These are phyloP conservation scores for Endomychus coccineus DNA, from an alignment of 2,888 invertebrate species.

Conservation along the genomic window DNA sequence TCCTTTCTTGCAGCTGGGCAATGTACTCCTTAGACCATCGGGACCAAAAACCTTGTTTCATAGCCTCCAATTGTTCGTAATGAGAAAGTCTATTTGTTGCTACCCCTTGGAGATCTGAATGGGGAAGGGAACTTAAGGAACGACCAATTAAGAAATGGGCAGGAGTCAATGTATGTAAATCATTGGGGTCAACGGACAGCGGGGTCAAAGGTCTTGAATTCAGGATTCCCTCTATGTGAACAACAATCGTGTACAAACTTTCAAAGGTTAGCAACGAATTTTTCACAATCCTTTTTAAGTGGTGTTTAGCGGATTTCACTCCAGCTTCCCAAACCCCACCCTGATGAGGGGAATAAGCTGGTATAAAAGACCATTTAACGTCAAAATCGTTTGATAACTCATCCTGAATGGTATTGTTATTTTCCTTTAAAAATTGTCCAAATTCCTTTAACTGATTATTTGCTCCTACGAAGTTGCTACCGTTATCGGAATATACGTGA, in stretches of 20 bases:
- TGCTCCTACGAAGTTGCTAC: constrained; percentile 18
- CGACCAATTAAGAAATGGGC: constrained; percentile 13
- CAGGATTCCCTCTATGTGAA: constrained; percentile 12
- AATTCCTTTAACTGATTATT: constrained; percentile 15
- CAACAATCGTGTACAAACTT: constrained; percentile 8
- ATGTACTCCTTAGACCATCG: too few relatives aligned
- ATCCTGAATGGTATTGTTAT: constrained; percentile 7
- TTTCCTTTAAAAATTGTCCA: constrained; percentile 1
- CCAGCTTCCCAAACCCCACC: constrained; percentile 15
- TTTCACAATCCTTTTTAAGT: constrained; percentile 9
- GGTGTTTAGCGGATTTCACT: constrained; percentile 14
- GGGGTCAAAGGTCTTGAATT: constrained; percentile 12
- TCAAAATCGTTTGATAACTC: constrained; percentile 6
- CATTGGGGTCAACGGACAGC: constrained; percentile 9
- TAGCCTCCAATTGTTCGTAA: too few relatives aligned
- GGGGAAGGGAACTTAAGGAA: too few relatives aligned
- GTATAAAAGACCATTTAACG: constrained; percentile 13
- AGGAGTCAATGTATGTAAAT: constrained; percentile 8
- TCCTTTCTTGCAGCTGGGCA: too few relatives aligned
- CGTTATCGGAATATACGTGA: too few relatives aligned
- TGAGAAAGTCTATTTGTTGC: too few relatives aligned
- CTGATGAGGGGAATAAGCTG: constrained; percentile 10
- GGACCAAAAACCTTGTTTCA: too few relatives aligned
- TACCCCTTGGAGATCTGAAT: too few relatives aligned
- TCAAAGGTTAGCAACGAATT: constrained; percentile 9